Percentiles rank a stretch among this genome's conserved stretches.
Conservation (phyloP, 1,140 invertebrate genomes). For the Lepidotrigona ventralis region DNA sequence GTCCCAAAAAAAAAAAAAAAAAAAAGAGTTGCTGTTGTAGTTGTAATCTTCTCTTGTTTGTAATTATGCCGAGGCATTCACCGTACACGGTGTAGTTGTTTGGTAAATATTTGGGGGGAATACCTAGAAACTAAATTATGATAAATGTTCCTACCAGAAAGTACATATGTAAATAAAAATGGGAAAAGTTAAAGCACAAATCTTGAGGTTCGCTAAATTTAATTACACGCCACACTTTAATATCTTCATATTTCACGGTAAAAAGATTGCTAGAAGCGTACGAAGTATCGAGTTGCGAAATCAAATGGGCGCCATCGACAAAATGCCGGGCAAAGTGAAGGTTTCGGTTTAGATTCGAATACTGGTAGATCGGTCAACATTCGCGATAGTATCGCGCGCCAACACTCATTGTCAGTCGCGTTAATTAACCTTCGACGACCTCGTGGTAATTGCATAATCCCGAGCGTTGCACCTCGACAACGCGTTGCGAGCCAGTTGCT, state of each 20-base stretch:
- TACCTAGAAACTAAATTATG: too few species aligned
- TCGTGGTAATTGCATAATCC: conserved; percentile 56
- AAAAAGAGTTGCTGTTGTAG: background rate
- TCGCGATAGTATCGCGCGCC: conserved; percentile 29
- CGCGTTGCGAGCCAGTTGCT: background rate
- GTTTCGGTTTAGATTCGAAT: background rate
- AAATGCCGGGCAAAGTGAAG: too few species aligned
- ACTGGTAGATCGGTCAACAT: background rate
- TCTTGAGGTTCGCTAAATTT: too few species aligned
- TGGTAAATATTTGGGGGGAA: too few species aligned
- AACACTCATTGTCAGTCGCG: background rate
- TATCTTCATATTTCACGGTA: conserved; percentile 15
- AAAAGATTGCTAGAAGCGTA: background rate
- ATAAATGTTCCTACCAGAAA: too few species aligned
- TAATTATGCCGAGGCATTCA: background rate
- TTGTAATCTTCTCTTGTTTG: background rate
- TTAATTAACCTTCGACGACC: conserved; percentile 57
- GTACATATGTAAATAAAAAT: too few species aligned
- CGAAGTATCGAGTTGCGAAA: conserved; percentile 8
- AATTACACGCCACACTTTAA: background rate
- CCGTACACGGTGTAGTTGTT: too few species aligned
- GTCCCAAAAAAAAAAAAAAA: too few species aligned
- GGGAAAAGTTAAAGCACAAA: too few species aligned
- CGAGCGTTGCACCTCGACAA: conserved; percentile 13
- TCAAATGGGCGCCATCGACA: background rate